Evolutionary conservation across 2,888 invertebrate genomes (phyloP), one percentile per base, ranked within the genome.

Genomic region (Phorcus lineatus): DNA sequence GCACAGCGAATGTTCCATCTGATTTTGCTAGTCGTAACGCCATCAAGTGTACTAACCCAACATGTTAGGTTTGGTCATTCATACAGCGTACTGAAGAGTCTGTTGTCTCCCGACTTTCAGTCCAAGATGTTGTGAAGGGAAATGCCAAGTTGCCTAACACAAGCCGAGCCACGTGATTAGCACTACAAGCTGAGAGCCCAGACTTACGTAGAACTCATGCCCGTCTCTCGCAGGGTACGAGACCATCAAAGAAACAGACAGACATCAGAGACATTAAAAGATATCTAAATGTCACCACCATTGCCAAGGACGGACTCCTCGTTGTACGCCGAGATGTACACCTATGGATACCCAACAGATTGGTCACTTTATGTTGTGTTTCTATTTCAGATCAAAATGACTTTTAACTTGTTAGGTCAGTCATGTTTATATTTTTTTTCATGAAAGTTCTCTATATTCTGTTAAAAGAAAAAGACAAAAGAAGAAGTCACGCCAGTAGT

Each of bases 1-100:
- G 81, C 7, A 2, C 80, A 11, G 54, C 80, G 2, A 84, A 74
- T 17, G 22, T 84, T 16, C 83, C 80, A 0, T 83, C 80, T 19
- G 82, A 82, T 52, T 81, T 82, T 70, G 80, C 83, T 0, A 82
- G 85, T 54, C 52, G 82, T 0, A 84, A 84, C 62, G 85, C 83
- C n/a, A 36, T 83, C 16, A 75, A 82, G 2, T 85, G 82, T 53
- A 11, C 24, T 4, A 74, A 82, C 6, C 79, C 79, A 3, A n/a
- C 28, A 3, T 86, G 85, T 40, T 79, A 85, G 55, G 75, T 82
- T 6, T 85, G 84, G 47, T 66, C 3, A 28, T 84, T 86, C 66
- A 24, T 77, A 13, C 1, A 47, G 1, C 55, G 13, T 2, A 62
- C 53, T 0, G 81, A 80, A 40, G 75, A 78, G 13, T 77, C 82